These are phyloP conservation scores for Wiebesia pumilae DNA, from an alignment of 1,140 invertebrate species.

Conservation along the genomic window DNA sequence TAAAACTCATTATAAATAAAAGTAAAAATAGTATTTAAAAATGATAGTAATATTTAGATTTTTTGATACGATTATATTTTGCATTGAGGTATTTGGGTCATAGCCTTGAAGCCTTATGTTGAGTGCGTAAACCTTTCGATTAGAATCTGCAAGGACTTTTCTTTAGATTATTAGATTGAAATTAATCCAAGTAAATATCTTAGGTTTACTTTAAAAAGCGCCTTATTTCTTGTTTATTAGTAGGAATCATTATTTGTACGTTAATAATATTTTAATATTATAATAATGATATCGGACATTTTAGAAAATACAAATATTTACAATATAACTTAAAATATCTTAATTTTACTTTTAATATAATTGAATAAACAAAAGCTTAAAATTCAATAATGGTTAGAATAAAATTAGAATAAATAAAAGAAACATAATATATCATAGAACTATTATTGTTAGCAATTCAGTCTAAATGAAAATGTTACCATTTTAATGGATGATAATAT, in stretches of 20 bases:
- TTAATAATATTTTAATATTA: too few relatives aligned
- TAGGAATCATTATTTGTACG: background rate
- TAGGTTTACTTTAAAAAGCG: background rate
- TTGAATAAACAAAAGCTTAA: too few relatives aligned
- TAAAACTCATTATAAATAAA: background rate
- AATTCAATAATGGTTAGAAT: too few relatives aligned
- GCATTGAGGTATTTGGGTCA: background rate
- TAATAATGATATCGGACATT: too few relatives aligned
- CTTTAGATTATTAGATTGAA: background rate
- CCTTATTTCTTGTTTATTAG: background rate
- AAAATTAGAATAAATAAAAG: too few relatives aligned
- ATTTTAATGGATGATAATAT: too few relatives aligned
- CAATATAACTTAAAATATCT: too few relatives aligned
- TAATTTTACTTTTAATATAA: too few relatives aligned
- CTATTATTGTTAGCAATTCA: too few relatives aligned
- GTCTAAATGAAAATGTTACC: too few relatives aligned
- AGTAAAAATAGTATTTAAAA: background rate
- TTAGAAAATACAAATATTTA: too few relatives aligned
- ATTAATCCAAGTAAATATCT: constrained; percentile 15
- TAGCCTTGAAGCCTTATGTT: constrained; percentile 28
- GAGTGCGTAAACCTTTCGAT: constrained; percentile 14
- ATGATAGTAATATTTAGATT: background rate
- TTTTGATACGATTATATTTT: background rate
- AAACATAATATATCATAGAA: too few relatives aligned
- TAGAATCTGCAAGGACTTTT: constrained; percentile 19